Evolutionary conservation across 1,140 invertebrate genomes (phyloP).

Genomic region (Globodera ellingtonae): DNA sequence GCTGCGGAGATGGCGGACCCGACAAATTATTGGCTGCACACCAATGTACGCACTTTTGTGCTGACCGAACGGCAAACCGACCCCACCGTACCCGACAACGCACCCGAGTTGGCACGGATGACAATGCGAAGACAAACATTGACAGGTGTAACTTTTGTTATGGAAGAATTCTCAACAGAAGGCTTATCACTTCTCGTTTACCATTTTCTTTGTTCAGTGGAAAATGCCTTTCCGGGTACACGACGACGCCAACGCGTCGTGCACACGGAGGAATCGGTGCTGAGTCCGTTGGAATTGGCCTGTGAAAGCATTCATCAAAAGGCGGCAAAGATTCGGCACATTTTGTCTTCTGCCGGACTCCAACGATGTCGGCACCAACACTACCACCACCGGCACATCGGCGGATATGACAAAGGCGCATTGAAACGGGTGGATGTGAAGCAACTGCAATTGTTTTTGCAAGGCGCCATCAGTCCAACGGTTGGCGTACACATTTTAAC

Average conservation of each 20-base stretch:
- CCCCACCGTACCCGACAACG: constrained; percentile 31
- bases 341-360: constrained; percentile 27
- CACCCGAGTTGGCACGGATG: constrained; percentile 49
- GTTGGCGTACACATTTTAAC: constrained; percentile 18
- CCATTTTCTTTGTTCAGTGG: constrained; percentile 40
- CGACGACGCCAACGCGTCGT: constrained; percentile 44
- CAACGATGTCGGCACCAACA: constrained; percentile 36
- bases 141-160: constrained; percentile 11
- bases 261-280: constrained; percentile 25
- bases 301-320: constrained; percentile 49
- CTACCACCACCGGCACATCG: constrained; percentile 10
- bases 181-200: background rate
- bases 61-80: constrained; percentile 49
- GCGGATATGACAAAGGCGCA: constrained; percentile 30
- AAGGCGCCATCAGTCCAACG: constrained; percentile 52
- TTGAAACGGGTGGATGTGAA: constrained; percentile 46
- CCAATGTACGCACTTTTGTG: constrained; percentile 47
- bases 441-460: constrained; percentile 52
- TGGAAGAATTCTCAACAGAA: no score
- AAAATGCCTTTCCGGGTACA: constrained; percentile 47
- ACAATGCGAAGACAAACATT: constrained; percentile 43
- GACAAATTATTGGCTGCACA: constrained; percentile 50
- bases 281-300: constrained; percentile 49
- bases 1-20: background rate
- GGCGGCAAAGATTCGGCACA: constrained; percentile 46